Conservation (phyloP, 2,797 vertebrate genomes). For the Phaenicophaeus curvirostris region DNA sequence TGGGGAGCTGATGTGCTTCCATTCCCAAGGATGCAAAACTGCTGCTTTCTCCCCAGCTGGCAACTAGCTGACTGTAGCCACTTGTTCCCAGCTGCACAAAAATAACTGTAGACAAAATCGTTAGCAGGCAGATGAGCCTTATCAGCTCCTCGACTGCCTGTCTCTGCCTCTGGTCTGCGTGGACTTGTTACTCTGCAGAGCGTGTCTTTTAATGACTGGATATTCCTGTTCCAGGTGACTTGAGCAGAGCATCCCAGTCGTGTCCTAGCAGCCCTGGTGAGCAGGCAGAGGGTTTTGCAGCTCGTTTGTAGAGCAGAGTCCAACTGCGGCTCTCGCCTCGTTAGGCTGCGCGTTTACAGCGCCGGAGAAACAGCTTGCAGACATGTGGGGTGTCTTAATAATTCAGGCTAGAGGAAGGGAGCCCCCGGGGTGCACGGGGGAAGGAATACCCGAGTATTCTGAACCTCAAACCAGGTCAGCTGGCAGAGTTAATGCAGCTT, state of each 20-base stretch:
- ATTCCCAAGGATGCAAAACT: background rate
- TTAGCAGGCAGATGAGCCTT: conserved; percentile 35
- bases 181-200: background rate
- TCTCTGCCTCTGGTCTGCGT: background rate
- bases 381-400: background rate
- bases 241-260: background rate
- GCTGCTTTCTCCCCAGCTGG: conserved; percentile 45
- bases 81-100: conserved; percentile 49
- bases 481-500: background rate
- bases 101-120: conserved; percentile 40
- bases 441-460: background rate
- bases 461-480: background rate
- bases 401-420: background rate
- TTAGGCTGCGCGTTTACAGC: background rate
- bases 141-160: conserved; percentile 24
- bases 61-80: conserved; percentile 33
- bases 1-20: background rate
- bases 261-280: background rate
- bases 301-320: rapidly evolving
- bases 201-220: background rate
- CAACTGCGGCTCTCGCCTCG: rapidly evolving
- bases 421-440: rapidly evolving
- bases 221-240: background rate
- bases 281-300: background rate
- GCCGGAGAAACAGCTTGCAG: background rate